phyloP scores from a whole-genome alignment of 1,140 invertebrate species.

The Zaprionus kolodkinae region DNA sequence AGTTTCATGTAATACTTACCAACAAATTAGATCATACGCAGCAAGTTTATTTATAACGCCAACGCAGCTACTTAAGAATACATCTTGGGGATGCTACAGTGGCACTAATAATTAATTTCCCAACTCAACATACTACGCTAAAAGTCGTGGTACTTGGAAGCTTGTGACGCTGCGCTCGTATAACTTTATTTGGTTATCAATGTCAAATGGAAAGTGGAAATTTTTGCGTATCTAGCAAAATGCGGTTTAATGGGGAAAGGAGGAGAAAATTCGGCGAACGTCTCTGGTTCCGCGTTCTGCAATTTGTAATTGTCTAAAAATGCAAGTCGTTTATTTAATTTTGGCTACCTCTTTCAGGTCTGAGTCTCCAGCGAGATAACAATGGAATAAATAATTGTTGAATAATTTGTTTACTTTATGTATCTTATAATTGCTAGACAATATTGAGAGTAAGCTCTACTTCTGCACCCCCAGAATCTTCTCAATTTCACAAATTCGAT shows the following conservation, averaged over 20 bases:
- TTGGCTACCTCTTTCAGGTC: background rate
- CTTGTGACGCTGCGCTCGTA: conserved; percentile 24
- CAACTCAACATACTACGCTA: conserved; percentile 6
- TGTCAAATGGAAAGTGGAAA: conserved; percentile 48
- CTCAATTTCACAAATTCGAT: conserved; percentile 69
- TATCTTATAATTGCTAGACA: background rate
- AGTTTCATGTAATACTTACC: conserved; percentile 7
- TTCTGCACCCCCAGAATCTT: conserved; percentile 59
- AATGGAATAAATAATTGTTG: background rate
- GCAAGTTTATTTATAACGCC: conserved; percentile 23
- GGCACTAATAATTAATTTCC: conserved; percentile 44
- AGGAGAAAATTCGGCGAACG: background rate
- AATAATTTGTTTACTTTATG: conserved; percentile 34
- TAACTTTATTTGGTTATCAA: conserved; percentile 41
- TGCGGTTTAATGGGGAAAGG: conserved; percentile 11
- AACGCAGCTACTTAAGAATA: background rate
- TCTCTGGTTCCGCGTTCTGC: conserved; percentile 18
- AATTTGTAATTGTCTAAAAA: conserved; percentile 56
- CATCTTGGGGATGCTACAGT: background rate
- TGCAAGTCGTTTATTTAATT: conserved; percentile 42
- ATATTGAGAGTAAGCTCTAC: background rate
- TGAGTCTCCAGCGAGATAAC: background rate
- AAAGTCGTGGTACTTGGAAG: background rate
- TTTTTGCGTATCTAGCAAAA: conserved; percentile 56
- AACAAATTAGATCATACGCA: background rate